Evolutionary conservation across 2,888 invertebrate species (phyloP), one percentile per base, ranked within the genome.

Genomic region (Leucozona laternaria): DNA sequence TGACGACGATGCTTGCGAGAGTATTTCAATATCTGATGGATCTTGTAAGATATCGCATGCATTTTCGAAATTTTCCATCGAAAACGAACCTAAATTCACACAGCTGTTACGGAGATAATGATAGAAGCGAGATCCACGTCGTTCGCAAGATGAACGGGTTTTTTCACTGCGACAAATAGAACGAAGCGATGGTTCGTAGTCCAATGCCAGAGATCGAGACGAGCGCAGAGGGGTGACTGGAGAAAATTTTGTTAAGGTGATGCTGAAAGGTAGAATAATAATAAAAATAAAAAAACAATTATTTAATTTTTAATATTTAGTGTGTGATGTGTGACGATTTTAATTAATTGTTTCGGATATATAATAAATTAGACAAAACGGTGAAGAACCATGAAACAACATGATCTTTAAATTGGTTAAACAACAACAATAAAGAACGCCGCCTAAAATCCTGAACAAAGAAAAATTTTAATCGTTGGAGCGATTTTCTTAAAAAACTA

Each of bases 81-180:
- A 93, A 88, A 94, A 94, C 79, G 93, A 92, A 57, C 93, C 90
- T 89, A 93, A 93, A 78, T 94, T 90, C 0, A 60, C 89, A 40
- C 89, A 88, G 71, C 94, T 91, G 64, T 94, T 94, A 88, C 95
- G 94, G n/a, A 97, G 93, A 92, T 97, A 97, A 91, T 96, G 96
- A 92, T 95, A 96, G 92, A 96, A 97, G 76, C 97, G 94, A 90
- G 96, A 96, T 84, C 95, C 95, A 82, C 96, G 94, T 90, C 96
- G 96, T 60, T 94, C 93, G 17, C 88, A 71, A 0, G 88, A 81
- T 40, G 94, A 93, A 89, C 96, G 95, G 15, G 89, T 89, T 88
- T 94, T 94, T 90, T 97, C 97, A 53, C 94, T 93, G 88, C 96
- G 94, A 88, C 96, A 95, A 75, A 97, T 96, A 17, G 94, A 92